Evolutionary conservation across 2,888 invertebrate species (phyloP), one percentile per base, ranked within the genome.

Genomic region (Euproctis similis): DNA sequence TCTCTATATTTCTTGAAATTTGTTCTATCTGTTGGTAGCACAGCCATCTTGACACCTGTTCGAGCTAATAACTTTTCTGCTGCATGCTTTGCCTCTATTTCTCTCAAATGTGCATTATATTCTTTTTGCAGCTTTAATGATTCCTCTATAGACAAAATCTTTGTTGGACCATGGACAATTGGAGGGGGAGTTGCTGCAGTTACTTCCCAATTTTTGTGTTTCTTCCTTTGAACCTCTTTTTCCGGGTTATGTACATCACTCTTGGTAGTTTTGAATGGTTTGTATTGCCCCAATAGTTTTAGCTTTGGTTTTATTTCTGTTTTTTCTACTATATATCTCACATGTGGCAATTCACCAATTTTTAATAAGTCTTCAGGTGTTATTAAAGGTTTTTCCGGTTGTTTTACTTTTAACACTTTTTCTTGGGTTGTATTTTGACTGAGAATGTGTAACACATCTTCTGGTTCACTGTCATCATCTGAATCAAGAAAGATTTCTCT

Each of bases 111-210:
- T 18, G 45, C 39, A 38, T 73, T 80, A 34, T 88, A 80, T 23
- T 86, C 77, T 34, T 75, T 82, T 51, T 89, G 88, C 8, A 89
- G 62, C 31, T 65, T 70, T 3, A 89, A 58, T 1, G 89, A 89
- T 46, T 89, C 88, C 31, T 85, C 81, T 28, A 89, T 57, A 25
- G 68, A 70, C 28, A 89, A 58, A 8, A 75, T 37, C 64, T 87
- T 86, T 2, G 73, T 77, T 17, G 87, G 75, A 28, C 86, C 86
- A 48, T 87, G 85, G 20, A 87, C 51, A 20, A 77, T 85, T 1
- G 81, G 77, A 1, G 89, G 89, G 19, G 89, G 89, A 4, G 89
- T 88, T 4, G 89, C 89, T 8, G 89, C 87, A 1, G 89, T 89
- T 3, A 87, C 75, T 63, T 89, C 89, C 88, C 89, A 88, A 46